Evolutionary conservation across 2,113 vertebrate species (phyloP), one percentile per base, ranked within the genome.

Genomic region (Carettochelys insculpta): DNA sequence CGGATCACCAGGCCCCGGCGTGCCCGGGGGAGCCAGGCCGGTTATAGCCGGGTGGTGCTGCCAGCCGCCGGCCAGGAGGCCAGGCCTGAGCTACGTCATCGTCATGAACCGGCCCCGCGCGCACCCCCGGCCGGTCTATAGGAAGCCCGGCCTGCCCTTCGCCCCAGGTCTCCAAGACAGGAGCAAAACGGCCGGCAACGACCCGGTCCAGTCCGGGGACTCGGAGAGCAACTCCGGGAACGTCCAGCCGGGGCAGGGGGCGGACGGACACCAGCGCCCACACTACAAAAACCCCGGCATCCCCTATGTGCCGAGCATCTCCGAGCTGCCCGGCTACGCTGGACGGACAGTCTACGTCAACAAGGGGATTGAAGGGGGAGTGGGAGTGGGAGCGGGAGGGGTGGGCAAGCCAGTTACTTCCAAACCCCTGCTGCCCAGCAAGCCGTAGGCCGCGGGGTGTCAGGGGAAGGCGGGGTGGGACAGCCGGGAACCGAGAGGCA

Each of bases 71-170:
- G 19, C 34, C 10, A 34, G 61, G 61, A n/a, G 8, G 61, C 61
- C 9, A 8, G 61, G n/a, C 34, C 34, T 34, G 19, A 31, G 58
- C 31, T 61, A 34, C 16, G 58, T 14, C 14, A 12, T 19, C 10
- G 61, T 17, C 9, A 11, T 16, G 4, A n/a, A 3, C 17, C n/a
- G 17, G 5, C 61, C 17, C 2, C 20, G 2, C 3, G n/a, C 8
- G 61, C 61, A 38, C 17, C 0, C 20, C 19, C 17, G 3, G 8
- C 61, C 61, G 10, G n/a, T 38, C 61, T 68, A 68, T 38, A 68
- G n/a, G 61, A 3, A n/a, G 17, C 61, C 61, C 61, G 8, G 61
- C 34, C 34, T 65, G 14, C 61, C 61, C 17, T 65, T 20, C 34
- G 8, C n/a, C 34, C 61, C 61, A 65, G 61, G 61, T 65, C 8